A percentile compares a stretch with the other conserved stretches of the same genome.
Conservation (phyloP, 2,113 vertebrate genomes). For the Trochalopteron elliotii region DNA sequence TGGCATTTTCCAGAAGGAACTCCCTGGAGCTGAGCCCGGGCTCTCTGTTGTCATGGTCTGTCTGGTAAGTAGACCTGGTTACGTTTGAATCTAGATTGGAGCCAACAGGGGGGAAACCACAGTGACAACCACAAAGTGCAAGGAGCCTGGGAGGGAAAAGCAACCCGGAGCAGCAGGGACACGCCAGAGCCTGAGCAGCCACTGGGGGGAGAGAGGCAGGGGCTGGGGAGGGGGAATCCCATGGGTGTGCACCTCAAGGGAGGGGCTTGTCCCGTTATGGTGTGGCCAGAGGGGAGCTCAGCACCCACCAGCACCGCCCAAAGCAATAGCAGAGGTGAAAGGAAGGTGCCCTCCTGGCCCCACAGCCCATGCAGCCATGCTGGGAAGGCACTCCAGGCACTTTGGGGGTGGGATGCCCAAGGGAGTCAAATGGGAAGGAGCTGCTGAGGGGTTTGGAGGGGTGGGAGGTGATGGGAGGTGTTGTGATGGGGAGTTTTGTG, state of each 20-base stretch:
- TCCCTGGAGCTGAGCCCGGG: constrained; percentile 69
- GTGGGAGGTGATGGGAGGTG: not conserved
- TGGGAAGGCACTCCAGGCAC: not conserved
- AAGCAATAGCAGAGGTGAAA: constrained; percentile 29
- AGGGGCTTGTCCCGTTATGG: not conserved
- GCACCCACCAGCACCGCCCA: not conserved
- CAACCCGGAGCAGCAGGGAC: not conserved
- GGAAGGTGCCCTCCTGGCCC: not conserved
- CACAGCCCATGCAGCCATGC: constrained; percentile 33
- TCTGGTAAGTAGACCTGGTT: constrained; percentile 66
- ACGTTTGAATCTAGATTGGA: constrained; percentile 67
- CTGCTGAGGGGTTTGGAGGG: not conserved
- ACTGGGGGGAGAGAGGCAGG: not conserved
- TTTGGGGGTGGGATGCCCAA: not conserved
- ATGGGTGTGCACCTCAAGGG: not conserved
- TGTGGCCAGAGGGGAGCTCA: not conserved
- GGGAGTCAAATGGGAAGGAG: not conserved
- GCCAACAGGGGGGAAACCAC: constrained; percentile 39
- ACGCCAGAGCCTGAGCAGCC: constrained; percentile 39
- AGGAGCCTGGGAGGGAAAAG: constrained; percentile 4
- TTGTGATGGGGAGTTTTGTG: not conserved
- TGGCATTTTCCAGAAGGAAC: constrained; percentile 80
- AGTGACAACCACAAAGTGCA: constrained; percentile 50
- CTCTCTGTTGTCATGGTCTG: constrained; percentile 58
- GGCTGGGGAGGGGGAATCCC: not conserved